These are phyloP conservation scores for Danio jaintianensis DNA, from an alignment of 2,797 vertebrate species.

Conservation along the genomic window DNA sequence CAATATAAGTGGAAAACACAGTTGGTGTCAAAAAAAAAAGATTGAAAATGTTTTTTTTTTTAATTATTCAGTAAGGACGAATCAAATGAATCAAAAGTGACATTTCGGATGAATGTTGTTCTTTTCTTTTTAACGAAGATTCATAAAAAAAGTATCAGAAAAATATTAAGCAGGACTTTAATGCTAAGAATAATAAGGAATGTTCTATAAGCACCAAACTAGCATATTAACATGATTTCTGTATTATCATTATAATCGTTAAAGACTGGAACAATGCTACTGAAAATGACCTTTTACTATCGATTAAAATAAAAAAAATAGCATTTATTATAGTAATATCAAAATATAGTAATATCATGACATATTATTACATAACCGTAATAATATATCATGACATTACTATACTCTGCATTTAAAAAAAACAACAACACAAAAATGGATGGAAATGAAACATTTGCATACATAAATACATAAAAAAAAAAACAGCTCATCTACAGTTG, in stretches of 20 bases:
- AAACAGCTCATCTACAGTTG: too few species aligned
- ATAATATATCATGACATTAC: too few species aligned
- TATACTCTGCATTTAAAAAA: too few species aligned
- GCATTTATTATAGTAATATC: too few species aligned
- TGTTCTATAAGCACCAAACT: background rate
- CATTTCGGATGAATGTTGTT: background rate
- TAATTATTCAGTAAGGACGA: background rate
- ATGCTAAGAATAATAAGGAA: background rate
- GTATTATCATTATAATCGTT: background rate
- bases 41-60: too few species aligned
- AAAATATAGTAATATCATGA: too few species aligned
- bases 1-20: background rate
- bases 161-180: background rate
- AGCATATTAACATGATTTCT: conserved; percentile 8
- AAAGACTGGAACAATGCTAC: background rate
- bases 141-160: background rate
- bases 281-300: background rate
- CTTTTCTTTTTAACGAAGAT: background rate
- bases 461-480: too few species aligned
- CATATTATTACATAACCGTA: too few species aligned
- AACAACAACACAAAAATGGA: too few species aligned
- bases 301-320: too few species aligned
- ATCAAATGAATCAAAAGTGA: background rate
- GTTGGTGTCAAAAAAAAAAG: too few species aligned
- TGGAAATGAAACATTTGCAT: too few species aligned